A percentile compares a stretch with the other conserved stretches of the same genome.
Evolutionary conservation across 2,113 vertebrate genomes (phyloP).

Genomic region (Picathartes gymnocephalus): DNA sequence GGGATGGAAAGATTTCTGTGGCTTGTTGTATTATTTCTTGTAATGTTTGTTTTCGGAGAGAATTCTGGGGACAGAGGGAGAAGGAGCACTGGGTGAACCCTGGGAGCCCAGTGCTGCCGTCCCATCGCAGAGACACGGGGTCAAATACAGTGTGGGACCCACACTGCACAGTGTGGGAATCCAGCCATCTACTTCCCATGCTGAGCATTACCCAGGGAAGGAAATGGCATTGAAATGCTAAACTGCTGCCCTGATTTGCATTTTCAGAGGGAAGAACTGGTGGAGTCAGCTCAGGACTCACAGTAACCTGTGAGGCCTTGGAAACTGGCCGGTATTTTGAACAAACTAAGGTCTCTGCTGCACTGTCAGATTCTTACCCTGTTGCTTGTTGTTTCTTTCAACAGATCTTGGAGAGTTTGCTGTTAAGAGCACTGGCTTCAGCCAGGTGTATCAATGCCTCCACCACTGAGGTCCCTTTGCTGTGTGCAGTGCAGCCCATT

Average conservation of each 20-base stretch:
- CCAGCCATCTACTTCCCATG: not conserved
- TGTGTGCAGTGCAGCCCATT: not conserved
- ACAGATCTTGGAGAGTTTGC: not conserved
- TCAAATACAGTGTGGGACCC: constrained; percentile 33
- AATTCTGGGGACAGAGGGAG: not conserved
- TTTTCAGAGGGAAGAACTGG: constrained; percentile 20
- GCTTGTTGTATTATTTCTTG: not conserved
- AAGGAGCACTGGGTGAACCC: not conserved
- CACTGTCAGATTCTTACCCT: not conserved
- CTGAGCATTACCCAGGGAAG: not conserved
- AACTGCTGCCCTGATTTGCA: not conserved
- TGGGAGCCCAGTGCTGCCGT: not conserved
- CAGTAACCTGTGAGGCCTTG: constrained; percentile 24
- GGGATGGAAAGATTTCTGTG: not conserved
- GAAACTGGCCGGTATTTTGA: not conserved
- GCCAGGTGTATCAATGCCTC: not conserved
- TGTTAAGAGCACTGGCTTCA: not conserved
- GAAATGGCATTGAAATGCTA: constrained; percentile 14
- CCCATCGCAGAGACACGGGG: not conserved
- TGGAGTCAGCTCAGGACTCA: not conserved
- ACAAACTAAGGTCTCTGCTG: not conserved
- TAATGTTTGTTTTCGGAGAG: constrained; percentile 38
- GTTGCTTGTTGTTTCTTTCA: not conserved
- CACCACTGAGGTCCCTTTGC: not conserved
- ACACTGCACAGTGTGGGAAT: not conserved